A percentile compares a stretch with the other conserved stretches of the same genome.
phyloP scores from a whole-genome alignment of 2,888 invertebrate genomes.

The Protonemura montana region DNA sequence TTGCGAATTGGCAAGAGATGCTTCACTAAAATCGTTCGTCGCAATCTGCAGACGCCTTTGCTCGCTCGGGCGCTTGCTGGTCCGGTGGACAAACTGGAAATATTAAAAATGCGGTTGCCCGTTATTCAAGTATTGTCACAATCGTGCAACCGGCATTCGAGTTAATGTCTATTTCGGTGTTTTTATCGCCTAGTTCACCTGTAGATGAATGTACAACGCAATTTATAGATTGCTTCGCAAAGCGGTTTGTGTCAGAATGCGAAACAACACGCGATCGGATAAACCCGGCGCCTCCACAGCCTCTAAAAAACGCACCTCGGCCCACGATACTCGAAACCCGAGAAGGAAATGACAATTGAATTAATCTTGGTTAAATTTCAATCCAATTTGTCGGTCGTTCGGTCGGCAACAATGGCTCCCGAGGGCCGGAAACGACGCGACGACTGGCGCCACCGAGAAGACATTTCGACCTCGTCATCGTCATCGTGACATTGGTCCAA shows the following conservation, averaged over 20 bases:
- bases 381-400: neutral
- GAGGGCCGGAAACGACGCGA: conserved; percentile 9
- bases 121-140: neutral
- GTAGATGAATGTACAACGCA: neutral
- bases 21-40: neutral
- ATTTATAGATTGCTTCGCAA: neutral
- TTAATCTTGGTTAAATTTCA: neutral
- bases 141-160: neutral
- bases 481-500: conserved; percentile 36
- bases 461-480: conserved; percentile 21
- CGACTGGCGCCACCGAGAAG: neutral
- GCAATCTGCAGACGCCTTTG: neutral
- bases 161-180: neutral
- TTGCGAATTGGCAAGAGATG: neutral
- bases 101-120: neutral
- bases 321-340: neutral
- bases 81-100: neutral
- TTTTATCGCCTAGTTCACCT: neutral
- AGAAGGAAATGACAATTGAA: neutral
- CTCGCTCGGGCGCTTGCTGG: neutral
- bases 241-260: neutral
- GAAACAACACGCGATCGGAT: neutral
- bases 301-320: neutral
- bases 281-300: neutral
- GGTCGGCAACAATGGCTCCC: conserved; percentile 17